Evolutionary conservation across 2,113 vertebrate species (phyloP).

Genomic region (Protomyctophum bolini): DNA sequence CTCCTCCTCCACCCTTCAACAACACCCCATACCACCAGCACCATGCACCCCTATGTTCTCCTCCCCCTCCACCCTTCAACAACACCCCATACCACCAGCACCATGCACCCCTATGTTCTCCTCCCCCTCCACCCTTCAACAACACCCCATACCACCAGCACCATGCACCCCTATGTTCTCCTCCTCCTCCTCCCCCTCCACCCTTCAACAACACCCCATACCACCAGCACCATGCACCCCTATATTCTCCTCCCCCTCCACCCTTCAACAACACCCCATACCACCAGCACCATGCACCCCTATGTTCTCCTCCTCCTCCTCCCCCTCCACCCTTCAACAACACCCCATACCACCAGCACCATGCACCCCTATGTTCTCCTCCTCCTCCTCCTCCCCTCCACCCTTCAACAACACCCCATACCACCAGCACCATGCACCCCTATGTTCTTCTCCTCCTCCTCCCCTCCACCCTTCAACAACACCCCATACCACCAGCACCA

Average conservation of each 20-base stretch:
- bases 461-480: background rate
- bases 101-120: constrained; percentile 7
- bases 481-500: constrained; percentile 16
- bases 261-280: constrained; percentile 14
- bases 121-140: constrained; percentile 30
- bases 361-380: constrained; percentile 12
- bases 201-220: constrained; percentile 4
- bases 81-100: constrained; percentile 13
- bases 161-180: constrained; percentile 7
- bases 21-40: constrained; percentile 13
- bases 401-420: constrained; percentile 4
- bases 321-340: constrained; percentile 3
- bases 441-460: constrained; percentile 24
- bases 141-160: constrained; percentile 13
- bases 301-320: constrained; percentile 24
- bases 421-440: constrained; percentile 20
- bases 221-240: constrained; percentile 20
- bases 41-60: constrained; percentile 7
- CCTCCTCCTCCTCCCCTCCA: constrained; percentile 37
- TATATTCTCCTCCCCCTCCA: constrained; percentile 23
- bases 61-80: constrained; percentile 30
- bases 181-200: constrained; percentile 35
- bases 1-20: constrained; percentile 25
- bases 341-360: constrained; percentile 13
- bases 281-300: constrained; percentile 20